Evolutionary conservation across 23 tunicate species (phyloP).

Genomic region (Diplosoma virens): DNA sequence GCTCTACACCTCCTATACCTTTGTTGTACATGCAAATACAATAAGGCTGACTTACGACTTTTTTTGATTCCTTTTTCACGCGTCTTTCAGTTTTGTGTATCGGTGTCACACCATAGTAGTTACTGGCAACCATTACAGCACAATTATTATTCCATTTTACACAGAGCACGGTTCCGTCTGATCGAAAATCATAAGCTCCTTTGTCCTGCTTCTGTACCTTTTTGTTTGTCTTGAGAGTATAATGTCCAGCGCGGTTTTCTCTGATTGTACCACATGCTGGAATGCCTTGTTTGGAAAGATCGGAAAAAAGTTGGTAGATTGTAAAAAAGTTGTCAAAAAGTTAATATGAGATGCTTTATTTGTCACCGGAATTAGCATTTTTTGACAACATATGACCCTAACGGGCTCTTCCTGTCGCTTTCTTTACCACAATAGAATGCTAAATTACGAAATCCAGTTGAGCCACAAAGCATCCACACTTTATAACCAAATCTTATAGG

Average conservation of each 20-base stretch:
- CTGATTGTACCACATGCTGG: constrained; percentile 13
- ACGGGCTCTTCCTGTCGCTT: not conserved
- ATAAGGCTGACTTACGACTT: not conserved
- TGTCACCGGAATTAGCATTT: not conserved
- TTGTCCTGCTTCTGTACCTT: not conserved
- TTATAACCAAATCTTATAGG: too few relatives aligned
- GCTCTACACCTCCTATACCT: constrained; percentile 7
- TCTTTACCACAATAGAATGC: not conserved
- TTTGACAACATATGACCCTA: not conserved
- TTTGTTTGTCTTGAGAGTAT: not conserved
- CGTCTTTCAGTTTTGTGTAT: not conserved
- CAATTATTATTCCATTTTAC: constrained; percentile 14
- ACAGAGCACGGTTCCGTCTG: constrained; percentile 3
- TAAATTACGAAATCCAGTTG: too few relatives aligned
- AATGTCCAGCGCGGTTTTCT: not conserved
- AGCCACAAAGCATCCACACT: too few relatives aligned
- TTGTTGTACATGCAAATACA: not conserved
- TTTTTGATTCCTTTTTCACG: constrained; percentile 4
- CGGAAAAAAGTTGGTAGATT: not conserved
- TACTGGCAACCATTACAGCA: not conserved
- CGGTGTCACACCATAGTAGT: not conserved
- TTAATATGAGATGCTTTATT: not conserved
- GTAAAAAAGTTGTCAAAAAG: constrained; percentile 19
- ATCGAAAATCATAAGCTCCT: constrained; percentile 9
- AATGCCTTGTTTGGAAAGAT: not conserved